A percentile compares a stretch with the other conserved stretches of the same genome.
These are phyloP conservation scores for Proctacanthus coquilletti DNA, from an alignment of 1,140 invertebrate genomes.

Conservation along the genomic window DNA sequence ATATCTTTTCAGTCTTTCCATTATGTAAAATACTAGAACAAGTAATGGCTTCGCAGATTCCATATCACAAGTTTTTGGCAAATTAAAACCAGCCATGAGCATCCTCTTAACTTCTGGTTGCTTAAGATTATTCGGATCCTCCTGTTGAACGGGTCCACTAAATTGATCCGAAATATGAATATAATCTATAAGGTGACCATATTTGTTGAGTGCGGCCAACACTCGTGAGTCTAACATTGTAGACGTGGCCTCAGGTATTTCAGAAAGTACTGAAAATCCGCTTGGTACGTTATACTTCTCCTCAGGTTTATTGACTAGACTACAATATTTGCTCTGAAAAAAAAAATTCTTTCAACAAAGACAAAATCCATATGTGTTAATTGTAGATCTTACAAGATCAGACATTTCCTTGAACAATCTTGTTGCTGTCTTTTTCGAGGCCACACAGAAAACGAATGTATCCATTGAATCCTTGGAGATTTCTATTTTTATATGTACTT, in stretches of 20 bases:
- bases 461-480: conserved; percentile 86
- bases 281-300: conserved; percentile 76
- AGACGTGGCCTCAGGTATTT: conserved; percentile 73
- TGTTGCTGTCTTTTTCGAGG: conserved; percentile 71
- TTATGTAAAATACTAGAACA: conserved; percentile 75
- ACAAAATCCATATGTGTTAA: conserved; percentile 2
- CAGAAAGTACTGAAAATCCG: conserved; percentile 71
- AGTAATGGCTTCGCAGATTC: conserved; percentile 66
- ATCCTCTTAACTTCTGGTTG: conserved; percentile 62
- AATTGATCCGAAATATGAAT: conserved; percentile 97
- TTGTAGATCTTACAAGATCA: conserved; percentile 57
- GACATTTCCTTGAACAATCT: conserved; percentile 83
- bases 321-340: conserved; percentile 68
- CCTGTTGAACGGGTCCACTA: conserved; percentile 72
- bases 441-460: conserved; percentile 83
- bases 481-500: conserved; percentile 70
- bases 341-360: no score
- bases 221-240: conserved; percentile 69
- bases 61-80: conserved; percentile 45
- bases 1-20: conserved; percentile 82
- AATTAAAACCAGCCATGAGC: conserved; percentile 71
- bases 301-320: conserved; percentile 68
- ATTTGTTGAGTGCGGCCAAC: conserved; percentile 67
- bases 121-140: conserved; percentile 40
- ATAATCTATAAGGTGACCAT: conserved; percentile 77